These are phyloP conservation scores for Platycheirus rosarum DNA, from an alignment of 2,888 invertebrate genomes.

Conservation along the genomic window DNA sequence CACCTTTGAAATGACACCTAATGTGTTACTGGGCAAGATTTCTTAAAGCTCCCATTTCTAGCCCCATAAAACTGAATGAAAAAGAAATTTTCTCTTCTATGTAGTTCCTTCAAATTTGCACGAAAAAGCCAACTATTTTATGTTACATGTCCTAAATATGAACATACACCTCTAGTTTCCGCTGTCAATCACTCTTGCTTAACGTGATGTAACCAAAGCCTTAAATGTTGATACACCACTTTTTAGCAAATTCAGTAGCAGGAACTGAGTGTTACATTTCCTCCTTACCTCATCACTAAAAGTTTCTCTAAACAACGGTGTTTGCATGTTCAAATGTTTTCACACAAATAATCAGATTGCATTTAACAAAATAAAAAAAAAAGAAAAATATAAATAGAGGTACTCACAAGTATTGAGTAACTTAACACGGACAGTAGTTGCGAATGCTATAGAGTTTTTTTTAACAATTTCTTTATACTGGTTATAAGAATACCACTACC, in stretches of 20 bases:
- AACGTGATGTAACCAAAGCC: conserved; percentile 12
- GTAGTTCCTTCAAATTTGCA: too few species aligned
- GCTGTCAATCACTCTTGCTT: conserved; percentile 10
- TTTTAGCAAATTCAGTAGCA: conserved; percentile 34
- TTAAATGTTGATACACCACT: conserved; percentile 4
- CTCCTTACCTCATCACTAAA: conserved; percentile 38
- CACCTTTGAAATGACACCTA: too few species aligned
- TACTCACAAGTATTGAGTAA: conserved; percentile 41
- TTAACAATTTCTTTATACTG: conserved; percentile 1
- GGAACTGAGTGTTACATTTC: conserved; percentile 62
- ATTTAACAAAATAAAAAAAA: conserved; percentile 24
- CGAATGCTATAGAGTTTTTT: conserved; percentile 33
- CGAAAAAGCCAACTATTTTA: too few species aligned
- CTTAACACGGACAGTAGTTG: conserved; percentile 37
- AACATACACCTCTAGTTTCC: neutral
- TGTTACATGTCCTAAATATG: too few species aligned
- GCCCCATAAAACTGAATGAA: too few species aligned
- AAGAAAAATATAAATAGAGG: neutral
- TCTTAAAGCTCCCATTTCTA: too few species aligned
- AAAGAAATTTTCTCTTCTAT: too few species aligned
- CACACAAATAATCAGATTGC: conserved; percentile 60
- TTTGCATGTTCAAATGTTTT: conserved; percentile 45
- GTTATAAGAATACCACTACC: too few species aligned
- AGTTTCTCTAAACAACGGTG: conserved; percentile 25
- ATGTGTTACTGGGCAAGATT: too few species aligned